Conservation (phyloP, 2,888 invertebrate genomes). For the Pomacea canaliculata region DNA sequence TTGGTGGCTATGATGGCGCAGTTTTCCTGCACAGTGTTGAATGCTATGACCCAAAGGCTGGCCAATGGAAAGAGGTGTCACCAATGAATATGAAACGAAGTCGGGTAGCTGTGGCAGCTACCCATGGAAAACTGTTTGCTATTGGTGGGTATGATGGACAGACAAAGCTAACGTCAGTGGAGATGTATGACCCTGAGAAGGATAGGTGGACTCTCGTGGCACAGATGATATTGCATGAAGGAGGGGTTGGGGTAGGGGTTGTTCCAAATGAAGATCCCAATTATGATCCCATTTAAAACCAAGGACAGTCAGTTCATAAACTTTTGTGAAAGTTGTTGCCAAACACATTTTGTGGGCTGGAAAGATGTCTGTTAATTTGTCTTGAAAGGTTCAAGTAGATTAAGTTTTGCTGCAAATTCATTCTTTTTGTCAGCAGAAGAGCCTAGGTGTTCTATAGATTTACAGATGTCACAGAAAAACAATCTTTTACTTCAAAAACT, state of each 20-base stretch:
- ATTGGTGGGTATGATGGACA: conserved; percentile 83
- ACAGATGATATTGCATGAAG: conserved; percentile 88
- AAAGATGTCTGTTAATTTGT: too few relatives aligned
- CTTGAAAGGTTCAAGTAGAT: too few relatives aligned
- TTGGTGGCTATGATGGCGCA: conserved; percentile 82
- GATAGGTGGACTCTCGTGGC: conserved; percentile 82
- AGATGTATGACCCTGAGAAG: conserved; percentile 81
- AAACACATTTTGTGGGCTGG: too few relatives aligned
- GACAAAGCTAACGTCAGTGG: conserved; percentile 85
- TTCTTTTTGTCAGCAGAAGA: too few relatives aligned
- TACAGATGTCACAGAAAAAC: too few relatives aligned
- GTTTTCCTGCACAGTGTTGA: conserved; percentile 86
- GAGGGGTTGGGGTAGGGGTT: conserved; percentile 90
- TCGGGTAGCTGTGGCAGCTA: conserved; percentile 84
- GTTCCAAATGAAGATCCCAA: conserved; percentile 73
- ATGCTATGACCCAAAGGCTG: conserved; percentile 81
- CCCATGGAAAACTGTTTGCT: conserved; percentile 82
- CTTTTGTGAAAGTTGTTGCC: too few relatives aligned
- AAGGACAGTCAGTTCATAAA: background rate
- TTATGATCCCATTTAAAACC: conserved; percentile 6
- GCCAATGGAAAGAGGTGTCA: conserved; percentile 83
- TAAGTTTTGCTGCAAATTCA: too few relatives aligned
- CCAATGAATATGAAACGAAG: conserved; percentile 87
- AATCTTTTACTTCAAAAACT: too few relatives aligned
- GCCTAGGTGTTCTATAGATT: too few relatives aligned